Evolutionary conservation across 1,140 invertebrate species (phyloP), one percentile per base, ranked within the genome.

Genomic region (Aphelenchoides besseyi): DNA sequence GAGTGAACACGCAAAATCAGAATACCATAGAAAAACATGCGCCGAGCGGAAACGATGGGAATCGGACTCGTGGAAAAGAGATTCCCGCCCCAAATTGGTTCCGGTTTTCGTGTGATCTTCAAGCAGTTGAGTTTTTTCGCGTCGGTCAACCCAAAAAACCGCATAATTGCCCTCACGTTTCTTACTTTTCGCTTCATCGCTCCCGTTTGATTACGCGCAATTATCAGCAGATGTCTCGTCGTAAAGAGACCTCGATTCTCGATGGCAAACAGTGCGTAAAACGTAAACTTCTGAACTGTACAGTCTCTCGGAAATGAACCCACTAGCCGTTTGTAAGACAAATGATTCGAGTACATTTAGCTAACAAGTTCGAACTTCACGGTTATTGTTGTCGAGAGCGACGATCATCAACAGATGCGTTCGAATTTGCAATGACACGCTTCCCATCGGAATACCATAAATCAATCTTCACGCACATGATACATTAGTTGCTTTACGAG

Each of bases 361-460:
- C n/a, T n/a, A n/a, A n/a, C n/a, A n/a, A n/a, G n/a, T n/a, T n/a
- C n/a, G n/a, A n/a, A n/a, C n/a, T n/a, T n/a, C n/a, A n/a, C n/a
- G n/a, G n/a, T n/a, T n/a, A n/a, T n/a, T n/a, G n/a, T n/a, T n/a
- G n/a, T n/a, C n/a, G n/a, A n/a, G n/a, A n/a, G n/a, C n/a, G n/a
- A n/a, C n/a, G n/a, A n/a, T n/a, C n/a, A n/a, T 48, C 41, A 48
- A 48, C 41, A 48, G 41, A 48, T 48, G 41, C n/a, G n/a, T n/a
- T n/a, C n/a, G n/a, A n/a, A n/a, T n/a, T n/a, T n/a, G n/a, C 41
- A 48, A 12, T 48, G 41, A 23, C 41, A 48, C 41, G 41, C 41
- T 23, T 48, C 41, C 41, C 41, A 23, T 48, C 41, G 41, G 41
- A 48, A 12, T 48, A 23, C 41, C 41, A 23, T 48, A 48, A 48